These are phyloP conservation scores for Danionella cerebrum DNA, from an alignment of 2,113 vertebrate species.

Conservation along the genomic window DNA sequence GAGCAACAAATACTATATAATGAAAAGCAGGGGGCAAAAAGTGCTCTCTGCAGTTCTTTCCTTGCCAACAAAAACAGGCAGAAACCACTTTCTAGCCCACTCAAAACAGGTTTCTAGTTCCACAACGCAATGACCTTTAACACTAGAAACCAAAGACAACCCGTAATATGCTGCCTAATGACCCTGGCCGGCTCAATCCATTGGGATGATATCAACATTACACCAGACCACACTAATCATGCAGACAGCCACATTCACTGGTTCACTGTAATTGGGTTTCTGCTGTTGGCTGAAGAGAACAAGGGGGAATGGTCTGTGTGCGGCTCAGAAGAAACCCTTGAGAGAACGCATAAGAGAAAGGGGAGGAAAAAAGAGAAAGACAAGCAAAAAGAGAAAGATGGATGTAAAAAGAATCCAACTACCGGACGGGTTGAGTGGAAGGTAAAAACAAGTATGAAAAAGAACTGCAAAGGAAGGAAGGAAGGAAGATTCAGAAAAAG, in stretches of 20 bases:
- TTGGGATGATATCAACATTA: constrained; percentile 60
- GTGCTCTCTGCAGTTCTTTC: constrained; percentile 46
- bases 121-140: constrained; percentile 57
- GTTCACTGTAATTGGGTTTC: constrained; percentile 45
- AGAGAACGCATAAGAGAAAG: not conserved
- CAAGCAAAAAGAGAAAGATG: not conserved
- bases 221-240: constrained; percentile 50
- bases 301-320: not conserved
- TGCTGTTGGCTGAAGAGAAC: constrained; percentile 24
- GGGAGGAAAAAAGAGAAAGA: not conserved
- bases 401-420: not conserved
- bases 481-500: constrained; percentile 23
- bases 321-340: not conserved
- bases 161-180: constrained; percentile 60
- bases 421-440: not conserved
- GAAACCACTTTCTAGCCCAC: constrained; percentile 31
- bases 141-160: constrained; percentile 61
- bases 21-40: constrained; percentile 14
- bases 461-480: constrained; percentile 3
- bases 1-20: constrained; percentile 25
- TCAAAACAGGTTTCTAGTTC: constrained; percentile 58
- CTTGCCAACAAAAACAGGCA: constrained; percentile 55
- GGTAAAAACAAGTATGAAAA: not conserved
- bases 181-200: constrained; percentile 53
- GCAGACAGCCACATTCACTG: constrained; percentile 39